Percentiles rank a stretch among this genome's conserved stretches.
These are phyloP conservation scores for Poeciliopsis infans DNA, from an alignment of 2,797 vertebrate species.

Conservation along the genomic window DNA sequence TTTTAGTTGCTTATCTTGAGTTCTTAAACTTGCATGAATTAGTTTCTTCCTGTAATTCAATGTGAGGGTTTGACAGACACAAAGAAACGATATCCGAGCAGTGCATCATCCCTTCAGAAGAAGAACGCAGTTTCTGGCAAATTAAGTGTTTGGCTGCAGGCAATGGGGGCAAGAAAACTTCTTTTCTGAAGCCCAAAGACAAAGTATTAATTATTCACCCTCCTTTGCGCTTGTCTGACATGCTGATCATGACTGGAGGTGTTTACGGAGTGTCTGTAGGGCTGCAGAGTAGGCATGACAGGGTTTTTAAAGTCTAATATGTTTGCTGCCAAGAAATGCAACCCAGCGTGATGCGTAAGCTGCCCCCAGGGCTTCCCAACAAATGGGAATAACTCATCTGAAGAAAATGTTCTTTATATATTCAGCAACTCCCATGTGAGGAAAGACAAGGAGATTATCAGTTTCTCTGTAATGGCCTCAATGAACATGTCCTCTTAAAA, in stretches of 20 bases:
- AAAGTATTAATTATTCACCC: slow-evolving; percentile 77
- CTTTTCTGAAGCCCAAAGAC: slow-evolving; percentile 70
- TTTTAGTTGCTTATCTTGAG: slow-evolving; percentile 53
- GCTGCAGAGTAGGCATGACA: slow-evolving; percentile 67
- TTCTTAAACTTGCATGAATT: slow-evolving; percentile 54
- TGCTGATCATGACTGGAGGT: slow-evolving; percentile 74
- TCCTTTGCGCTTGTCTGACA: slow-evolving; percentile 58
- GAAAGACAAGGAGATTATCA: slow-evolving; percentile 52
- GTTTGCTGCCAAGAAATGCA: slow-evolving; percentile 65
- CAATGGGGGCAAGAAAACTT: slow-evolving; percentile 60
- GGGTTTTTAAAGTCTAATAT: slow-evolving; percentile 66
- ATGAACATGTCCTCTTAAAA: slow-evolving; percentile 49
- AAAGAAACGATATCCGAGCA: slow-evolving; percentile 50
- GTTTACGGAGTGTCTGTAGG: slow-evolving; percentile 61
- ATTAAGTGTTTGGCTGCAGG: slow-evolving; percentile 66
- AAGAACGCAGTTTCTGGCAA: slow-evolving; percentile 63
- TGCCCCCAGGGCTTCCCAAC: slow-evolving; percentile 47
- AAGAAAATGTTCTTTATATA: slow-evolving; percentile 45
- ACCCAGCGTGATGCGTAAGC: slow-evolving; percentile 52
- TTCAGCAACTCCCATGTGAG: slow-evolving; percentile 40
- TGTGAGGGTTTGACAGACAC: slow-evolving; percentile 51
- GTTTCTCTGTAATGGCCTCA: slow-evolving; percentile 54
- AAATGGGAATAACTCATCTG: slow-evolving; percentile 58
- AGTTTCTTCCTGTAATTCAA: slow-evolving; percentile 61
- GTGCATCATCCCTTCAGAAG: slow-evolving; percentile 64